These are phyloP conservation scores for Monochamus alternatus DNA, from an alignment of 2,888 invertebrate species.

Conservation along the genomic window DNA sequence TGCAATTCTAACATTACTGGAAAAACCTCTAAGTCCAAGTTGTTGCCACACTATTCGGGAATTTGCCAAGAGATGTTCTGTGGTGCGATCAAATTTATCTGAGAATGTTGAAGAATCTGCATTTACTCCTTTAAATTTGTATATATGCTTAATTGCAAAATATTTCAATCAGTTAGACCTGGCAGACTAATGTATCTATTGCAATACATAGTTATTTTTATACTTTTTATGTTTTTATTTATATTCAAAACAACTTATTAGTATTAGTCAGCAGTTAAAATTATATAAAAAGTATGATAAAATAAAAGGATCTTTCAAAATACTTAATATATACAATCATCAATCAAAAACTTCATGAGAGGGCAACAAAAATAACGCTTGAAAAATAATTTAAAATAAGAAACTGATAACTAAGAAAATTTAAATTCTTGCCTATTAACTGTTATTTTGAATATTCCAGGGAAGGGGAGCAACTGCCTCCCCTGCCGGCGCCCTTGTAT, in stretches of 20 bases:
- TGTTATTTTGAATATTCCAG: too few species aligned
- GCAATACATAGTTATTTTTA: conserved; percentile 1
- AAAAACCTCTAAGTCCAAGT: conserved; percentile 77
- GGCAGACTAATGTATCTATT: conserved; percentile 71
- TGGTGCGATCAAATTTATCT: conserved; percentile 62
- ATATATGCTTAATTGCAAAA: conserved; percentile 82
- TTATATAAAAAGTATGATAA: too few species aligned
- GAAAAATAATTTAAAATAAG: too few species aligned
- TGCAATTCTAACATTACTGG: conserved; percentile 75
- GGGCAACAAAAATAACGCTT: too few species aligned
- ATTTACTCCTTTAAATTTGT: conserved; percentile 78
- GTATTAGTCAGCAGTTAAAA: too few species aligned
- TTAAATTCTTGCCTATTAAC: too few species aligned
- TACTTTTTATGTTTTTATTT: background rate
- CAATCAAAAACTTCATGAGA: too few species aligned
- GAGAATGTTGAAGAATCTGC: conserved; percentile 67
- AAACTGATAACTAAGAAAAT: too few species aligned
- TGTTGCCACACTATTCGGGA: conserved; percentile 74
- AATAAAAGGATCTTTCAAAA: too few species aligned
- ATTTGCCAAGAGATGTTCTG: conserved; percentile 74
- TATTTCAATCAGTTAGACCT: conserved; percentile 86
- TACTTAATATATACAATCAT: too few species aligned
- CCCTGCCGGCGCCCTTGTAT: too few species aligned
- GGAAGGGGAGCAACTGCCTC: too few species aligned
- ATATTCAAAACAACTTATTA: background rate